phyloP scores from a whole-genome alignment of 2,888 invertebrate genomes.

The Phyto melanocephala region DNA sequence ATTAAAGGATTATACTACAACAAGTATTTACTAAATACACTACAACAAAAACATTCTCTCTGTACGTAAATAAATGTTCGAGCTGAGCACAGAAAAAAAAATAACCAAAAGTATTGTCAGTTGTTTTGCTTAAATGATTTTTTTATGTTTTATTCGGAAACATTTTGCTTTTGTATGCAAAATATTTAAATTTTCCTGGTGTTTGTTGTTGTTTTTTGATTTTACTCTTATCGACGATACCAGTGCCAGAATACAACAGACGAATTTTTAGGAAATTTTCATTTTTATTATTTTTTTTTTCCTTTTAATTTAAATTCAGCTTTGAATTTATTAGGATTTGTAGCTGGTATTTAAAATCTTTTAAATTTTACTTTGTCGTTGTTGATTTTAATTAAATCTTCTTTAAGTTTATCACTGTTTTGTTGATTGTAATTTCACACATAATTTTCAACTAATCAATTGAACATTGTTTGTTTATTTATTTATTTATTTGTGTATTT shows the following conservation, averaged over 20 bases:
- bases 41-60: background rate
- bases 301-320: background rate
- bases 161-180: slow-evolving; percentile 17
- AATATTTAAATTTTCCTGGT: background rate
- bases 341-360: slow-evolving; percentile 34
- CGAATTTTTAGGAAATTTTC: background rate
- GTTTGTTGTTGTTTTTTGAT: background rate
- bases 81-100: background rate
- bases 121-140: slow-evolving; percentile 1
- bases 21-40: background rate
- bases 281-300: background rate
- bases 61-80: background rate
- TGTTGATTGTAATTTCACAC: slow-evolving; percentile 28
- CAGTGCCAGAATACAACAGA: background rate
- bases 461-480: slow-evolving; percentile 26
- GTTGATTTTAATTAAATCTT: slow-evolving; percentile 52
- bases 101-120: background rate
- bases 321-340: background rate
- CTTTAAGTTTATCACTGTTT: background rate
- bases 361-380: slow-evolving; percentile 11
- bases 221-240: background rate
- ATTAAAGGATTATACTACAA: slow-evolving; percentile 3
- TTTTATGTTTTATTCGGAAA: background rate
- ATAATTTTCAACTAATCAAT: slow-evolving; percentile 53
- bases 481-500: slow-evolving; percentile 21